These are phyloP conservation scores for Drosophila macrospina DNA, from an alignment of 2,888 invertebrate species.

Conservation along the genomic window DNA sequence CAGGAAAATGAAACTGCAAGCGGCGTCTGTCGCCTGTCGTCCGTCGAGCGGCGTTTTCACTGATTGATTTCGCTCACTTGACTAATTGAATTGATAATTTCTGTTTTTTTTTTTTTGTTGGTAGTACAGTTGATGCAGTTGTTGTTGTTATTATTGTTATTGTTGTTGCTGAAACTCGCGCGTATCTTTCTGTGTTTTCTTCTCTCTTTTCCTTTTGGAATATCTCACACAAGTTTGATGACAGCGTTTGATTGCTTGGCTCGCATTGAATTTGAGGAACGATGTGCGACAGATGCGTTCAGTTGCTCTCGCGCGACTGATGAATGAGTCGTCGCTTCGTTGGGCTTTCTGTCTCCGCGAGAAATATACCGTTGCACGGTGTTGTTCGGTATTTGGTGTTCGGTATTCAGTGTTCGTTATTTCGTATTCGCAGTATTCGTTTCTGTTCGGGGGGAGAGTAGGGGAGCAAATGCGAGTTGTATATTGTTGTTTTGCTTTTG, in stretches of 20 bases:
- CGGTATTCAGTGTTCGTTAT: slow-evolving; percentile 11
- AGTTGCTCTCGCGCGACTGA: slow-evolving; percentile 73
- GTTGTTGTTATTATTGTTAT: too few relatives aligned
- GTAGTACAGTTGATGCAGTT: not conserved
- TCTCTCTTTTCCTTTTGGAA: too few relatives aligned
- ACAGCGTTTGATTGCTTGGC: not conserved
- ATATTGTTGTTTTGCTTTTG: slow-evolving; percentile 55
- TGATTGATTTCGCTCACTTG: slow-evolving; percentile 29
- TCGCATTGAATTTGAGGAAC: slow-evolving; percentile 2
- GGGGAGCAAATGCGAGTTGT: not conserved
- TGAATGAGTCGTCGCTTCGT: slow-evolving; percentile 31
- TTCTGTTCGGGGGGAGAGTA: not conserved
- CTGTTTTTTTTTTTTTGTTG: too few relatives aligned
- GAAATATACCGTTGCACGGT: not conserved
- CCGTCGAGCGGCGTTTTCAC: slow-evolving; percentile 6
- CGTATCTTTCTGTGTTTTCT: slow-evolving; percentile 1
- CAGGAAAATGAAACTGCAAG: slow-evolving; percentile 7
- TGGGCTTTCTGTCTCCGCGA: not conserved
- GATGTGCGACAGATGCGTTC: slow-evolving; percentile 53
- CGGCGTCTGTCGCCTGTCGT: slow-evolving; percentile 3
- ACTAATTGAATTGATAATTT: slow-evolving; percentile 26
- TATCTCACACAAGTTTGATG: slow-evolving; percentile 1
- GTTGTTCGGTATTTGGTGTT: slow-evolving; percentile 11
- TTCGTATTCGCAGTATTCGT: slow-evolving; percentile 12
- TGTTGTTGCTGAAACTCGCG: slow-evolving; percentile 37